Conservation (phyloP, 2,888 invertebrate species). For the Lissocephala sabroskyi region DNA sequence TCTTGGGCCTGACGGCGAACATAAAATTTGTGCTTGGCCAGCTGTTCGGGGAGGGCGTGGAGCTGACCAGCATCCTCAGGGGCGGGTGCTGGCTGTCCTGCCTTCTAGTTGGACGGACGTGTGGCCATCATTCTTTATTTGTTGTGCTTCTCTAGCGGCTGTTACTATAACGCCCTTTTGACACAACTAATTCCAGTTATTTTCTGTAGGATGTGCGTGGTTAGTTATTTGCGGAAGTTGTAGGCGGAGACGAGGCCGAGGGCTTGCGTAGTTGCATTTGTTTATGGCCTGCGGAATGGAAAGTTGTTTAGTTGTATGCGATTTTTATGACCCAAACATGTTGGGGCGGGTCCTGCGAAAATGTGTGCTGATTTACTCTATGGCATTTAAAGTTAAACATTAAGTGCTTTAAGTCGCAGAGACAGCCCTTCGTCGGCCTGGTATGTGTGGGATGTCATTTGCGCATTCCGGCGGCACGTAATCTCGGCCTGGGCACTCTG, state of each 20-base stretch:
- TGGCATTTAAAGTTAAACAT: constrained; percentile 19
- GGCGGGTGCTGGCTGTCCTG: background rate
- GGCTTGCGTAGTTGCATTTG: constrained; percentile 26
- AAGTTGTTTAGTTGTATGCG: constrained; percentile 57
- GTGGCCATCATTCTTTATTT: constrained; percentile 63
- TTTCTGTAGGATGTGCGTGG: too few species aligned
- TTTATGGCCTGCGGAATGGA: constrained; percentile 60
- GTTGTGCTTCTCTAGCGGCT: constrained; percentile 23
- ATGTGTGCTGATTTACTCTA: constrained; percentile 54
- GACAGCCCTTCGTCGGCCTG: too few species aligned
- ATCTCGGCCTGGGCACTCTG: too few species aligned
- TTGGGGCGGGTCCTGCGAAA: constrained; percentile 21
- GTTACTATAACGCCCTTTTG: constrained; percentile 53
- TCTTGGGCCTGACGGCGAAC: constrained; percentile 21
- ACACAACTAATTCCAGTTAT: constrained; percentile 65
- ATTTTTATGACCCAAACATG: constrained; percentile 58
- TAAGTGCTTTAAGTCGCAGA: constrained; percentile 58
- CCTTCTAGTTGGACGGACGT: constrained; percentile 48
- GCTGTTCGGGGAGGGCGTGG: too few species aligned
- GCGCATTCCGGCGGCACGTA: constrained; percentile 45
- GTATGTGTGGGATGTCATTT: constrained; percentile 48
- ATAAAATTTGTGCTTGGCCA: constrained; percentile 51
- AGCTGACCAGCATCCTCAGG: constrained; percentile 2
- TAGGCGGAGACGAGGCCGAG: background rate
- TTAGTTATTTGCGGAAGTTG: constrained; percentile 20